Evolutionary conservation across 2,113 vertebrate species (phyloP), one percentile per base, ranked within the genome.

Genomic region (Cranoglanis bouderius): DNA sequence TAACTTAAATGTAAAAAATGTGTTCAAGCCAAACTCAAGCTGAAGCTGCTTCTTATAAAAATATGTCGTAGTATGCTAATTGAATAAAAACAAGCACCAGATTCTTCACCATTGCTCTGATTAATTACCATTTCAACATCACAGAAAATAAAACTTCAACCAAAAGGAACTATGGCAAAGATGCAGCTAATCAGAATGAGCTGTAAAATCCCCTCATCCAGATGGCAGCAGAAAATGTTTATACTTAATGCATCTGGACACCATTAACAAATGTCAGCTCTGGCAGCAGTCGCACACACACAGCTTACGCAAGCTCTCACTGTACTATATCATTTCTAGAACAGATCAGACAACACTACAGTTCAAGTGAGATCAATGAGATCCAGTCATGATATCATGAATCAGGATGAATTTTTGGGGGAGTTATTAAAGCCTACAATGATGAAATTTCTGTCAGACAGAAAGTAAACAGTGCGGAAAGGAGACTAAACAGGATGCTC

Each of bases 401-500:
- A n/a, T 55, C 18, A 35, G 9, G 21, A 81, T 55, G 14, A 21
- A 49, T 67, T 70, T 63, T 0, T 84, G 65, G 21, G 0, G 49
- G 43, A 8, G 38, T 67, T 65, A 6, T 63, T 87, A 53, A 38
- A 63, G 19, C n/a, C 10, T n/a, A 40, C 80, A 75, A 38, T 26
- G 57, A 29, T 55, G 19, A n/a, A 8, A 82, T 77, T 63, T 74
- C 46, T 7, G 59, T 51, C 53, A 61, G 72, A 82, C 26, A 14
- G 19, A 51, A 14, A 80, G 21, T 59, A 91, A 90, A 89, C 87
- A 90, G 46, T 51, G 82, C 3, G 38, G 40, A 83, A 40, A 2
- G 29, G 29, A 92, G 88, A 92, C 89, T 88, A 92, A 92, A 92
- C 91, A 91, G 88, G 82, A 92, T 88, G 72, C 40, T 59, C 35